These are phyloP conservation scores for Leptinotarsa haldemani DNA, from an alignment of 2,888 invertebrate genomes.

Conservation along the genomic window DNA sequence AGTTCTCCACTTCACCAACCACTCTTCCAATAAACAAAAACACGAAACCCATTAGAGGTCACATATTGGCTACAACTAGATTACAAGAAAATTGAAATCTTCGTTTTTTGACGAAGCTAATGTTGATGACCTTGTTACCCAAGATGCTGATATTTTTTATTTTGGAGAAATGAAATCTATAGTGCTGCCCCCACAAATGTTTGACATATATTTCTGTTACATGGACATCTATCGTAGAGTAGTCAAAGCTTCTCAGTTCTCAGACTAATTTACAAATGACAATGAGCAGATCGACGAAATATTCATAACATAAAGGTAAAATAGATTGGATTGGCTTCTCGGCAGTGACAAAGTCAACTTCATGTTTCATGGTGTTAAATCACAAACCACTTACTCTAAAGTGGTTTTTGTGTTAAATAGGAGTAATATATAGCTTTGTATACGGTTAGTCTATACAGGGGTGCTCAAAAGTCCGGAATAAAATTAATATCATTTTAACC, in stretches of 20 bases:
- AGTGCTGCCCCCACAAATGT: conserved; percentile 45
- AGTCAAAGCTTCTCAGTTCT: neutral
- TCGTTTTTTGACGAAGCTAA: conserved; percentile 54
- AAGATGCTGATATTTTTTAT: conserved; percentile 63
- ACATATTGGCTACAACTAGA: conserved; percentile 50
- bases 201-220: neutral
- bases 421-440: too few relatives aligned
- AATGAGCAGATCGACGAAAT: too few relatives aligned
- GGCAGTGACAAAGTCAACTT: too few relatives aligned
- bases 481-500: too few relatives aligned
- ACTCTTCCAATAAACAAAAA: conserved; percentile 26
- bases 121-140: conserved; percentile 66
- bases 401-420: too few relatives aligned
- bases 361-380: too few relatives aligned
- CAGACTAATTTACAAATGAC: too few relatives aligned
- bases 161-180: conserved; percentile 53
- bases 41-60: conserved; percentile 43
- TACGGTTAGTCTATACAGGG: too few relatives aligned
- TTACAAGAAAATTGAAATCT: conserved; percentile 49
- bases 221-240: neutral
- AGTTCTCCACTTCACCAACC: conserved; percentile 42
- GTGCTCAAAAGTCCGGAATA: too few relatives aligned
- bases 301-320: too few relatives aligned
- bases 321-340: too few relatives aligned
- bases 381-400: too few relatives aligned